phyloP scores from a whole-genome alignment of 2,888 invertebrate species.

The Lasioglossum oenotherae region DNA sequence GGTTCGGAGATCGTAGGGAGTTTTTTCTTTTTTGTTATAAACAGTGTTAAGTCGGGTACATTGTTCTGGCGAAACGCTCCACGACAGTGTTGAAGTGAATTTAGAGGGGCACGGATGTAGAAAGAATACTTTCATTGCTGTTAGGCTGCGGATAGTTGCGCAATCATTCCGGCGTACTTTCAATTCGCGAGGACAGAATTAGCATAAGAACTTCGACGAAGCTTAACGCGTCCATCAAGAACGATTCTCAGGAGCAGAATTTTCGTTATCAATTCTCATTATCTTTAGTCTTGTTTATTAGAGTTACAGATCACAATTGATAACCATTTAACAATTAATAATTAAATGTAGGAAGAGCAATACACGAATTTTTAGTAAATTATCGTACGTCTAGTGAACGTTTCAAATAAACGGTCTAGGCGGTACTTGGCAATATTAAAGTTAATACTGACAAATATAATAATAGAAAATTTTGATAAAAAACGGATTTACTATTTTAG shows the following conservation, averaged over 20 bases:
- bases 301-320: background rate
- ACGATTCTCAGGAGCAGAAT: background rate
- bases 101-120: background rate
- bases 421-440: background rate
- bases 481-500: background rate
- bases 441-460: background rate
- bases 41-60: slow-evolving; percentile 34
- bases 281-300: background rate
- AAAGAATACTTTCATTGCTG: slow-evolving; percentile 34
- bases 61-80: slow-evolving; percentile 24
- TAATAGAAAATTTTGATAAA: background rate
- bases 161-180: background rate
- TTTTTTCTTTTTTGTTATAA: slow-evolving; percentile 37
- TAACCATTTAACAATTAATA: background rate
- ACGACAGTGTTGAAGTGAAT: background rate
- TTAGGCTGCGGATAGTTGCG: slow-evolving; percentile 11
- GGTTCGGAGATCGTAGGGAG: slow-evolving; percentile 26
- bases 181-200: background rate
- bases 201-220: background rate
- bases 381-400: background rate
- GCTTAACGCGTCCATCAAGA: background rate
- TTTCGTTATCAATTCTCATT: background rate
- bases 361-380: background rate
- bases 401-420: background rate
- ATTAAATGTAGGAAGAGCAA: background rate